These are phyloP conservation scores for Platichthys stellatus DNA, from an alignment of 2,113 vertebrate species.

Conservation along the genomic window DNA sequence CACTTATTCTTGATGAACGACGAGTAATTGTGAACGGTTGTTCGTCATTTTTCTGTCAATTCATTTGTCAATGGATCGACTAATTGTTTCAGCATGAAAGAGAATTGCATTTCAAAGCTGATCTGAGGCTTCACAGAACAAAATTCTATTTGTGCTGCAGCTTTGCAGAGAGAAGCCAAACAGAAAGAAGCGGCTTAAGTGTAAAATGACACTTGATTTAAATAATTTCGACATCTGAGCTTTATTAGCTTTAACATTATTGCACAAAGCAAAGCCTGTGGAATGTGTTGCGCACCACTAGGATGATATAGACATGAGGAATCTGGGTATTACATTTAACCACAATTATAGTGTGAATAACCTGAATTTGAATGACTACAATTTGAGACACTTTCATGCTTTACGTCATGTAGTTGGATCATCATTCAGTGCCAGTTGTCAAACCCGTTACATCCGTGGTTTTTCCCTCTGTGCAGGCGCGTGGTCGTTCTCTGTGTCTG, in stretches of 20 bases:
- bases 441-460: constrained; percentile 9
- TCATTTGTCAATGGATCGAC: not conserved
- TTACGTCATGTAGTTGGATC: not conserved
- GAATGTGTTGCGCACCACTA: not conserved
- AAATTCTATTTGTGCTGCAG: constrained; percentile 11
- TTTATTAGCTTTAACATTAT: not conserved
- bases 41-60: not conserved
- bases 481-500: constrained; percentile 88
- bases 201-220: not conserved
- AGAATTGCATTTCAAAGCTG: not conserved
- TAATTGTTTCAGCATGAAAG: not conserved
- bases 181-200: not conserved
- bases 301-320: not conserved
- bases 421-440: not conserved
- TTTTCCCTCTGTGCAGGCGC: constrained; percentile 55
- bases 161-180: not conserved
- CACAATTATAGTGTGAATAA: not conserved
- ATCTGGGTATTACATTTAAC: not conserved
- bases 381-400: not conserved
- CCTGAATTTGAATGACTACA: not conserved
- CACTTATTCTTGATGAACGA: not conserved
- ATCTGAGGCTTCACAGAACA: not conserved
- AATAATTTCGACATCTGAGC: not conserved
- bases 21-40: not conserved
- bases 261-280: not conserved